Base-by-base conservation (phyloP, 1,140 invertebrate genomes). In the Eupristina koningsbergeri region DNA sequence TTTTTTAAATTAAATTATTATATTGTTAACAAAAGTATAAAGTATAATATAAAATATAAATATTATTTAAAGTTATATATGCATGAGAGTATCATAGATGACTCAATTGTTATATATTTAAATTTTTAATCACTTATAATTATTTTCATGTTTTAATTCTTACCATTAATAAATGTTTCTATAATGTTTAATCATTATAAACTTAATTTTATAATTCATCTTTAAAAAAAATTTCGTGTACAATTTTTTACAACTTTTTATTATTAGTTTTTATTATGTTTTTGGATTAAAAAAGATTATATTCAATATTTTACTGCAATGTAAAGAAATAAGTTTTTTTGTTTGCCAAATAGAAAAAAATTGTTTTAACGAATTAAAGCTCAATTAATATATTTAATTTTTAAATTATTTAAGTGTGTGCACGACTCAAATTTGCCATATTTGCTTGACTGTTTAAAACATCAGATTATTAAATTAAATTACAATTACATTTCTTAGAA, bases 401-500 rank as follows among this genome's bases (percentile, higher is more conserved):
- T 53, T 34, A 50, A 34, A 19, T 11, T 45, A 79, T 41, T 79
- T 69, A 69, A 63, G 11, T 50, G 67, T 61, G 80, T 74, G 50
- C 53, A 74, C 9, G 34, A 34, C n/a, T 73, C 9, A 31, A 50
- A 71, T 69, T 53, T 69, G 22, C 7, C 36, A 31, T 41, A 6
- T 61, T 73, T 71, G 31, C 6, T 80, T 74, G 15, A 29, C 41
- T 61, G 61, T 61, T 74, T 39, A 67, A 36, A 39, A 71, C 64
- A 80, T 73, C 47, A 61, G 71, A 81, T 81, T 74, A 74, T 81
- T 58, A 75, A 75, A n/a, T n/a, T n/a, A n/a, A 77, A 69, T 77
- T 69, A 22, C 73, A 83, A 77, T 83, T 83, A 83, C 61, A 71
- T 83, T 83, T 83, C 50, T 39, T 22, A 77, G 63, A 83, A 83